Evolutionary conservation across 37 sponge, comb jelly and placozoan genomes (phyloP).

Genomic region (Theonella swinhoei): DNA sequence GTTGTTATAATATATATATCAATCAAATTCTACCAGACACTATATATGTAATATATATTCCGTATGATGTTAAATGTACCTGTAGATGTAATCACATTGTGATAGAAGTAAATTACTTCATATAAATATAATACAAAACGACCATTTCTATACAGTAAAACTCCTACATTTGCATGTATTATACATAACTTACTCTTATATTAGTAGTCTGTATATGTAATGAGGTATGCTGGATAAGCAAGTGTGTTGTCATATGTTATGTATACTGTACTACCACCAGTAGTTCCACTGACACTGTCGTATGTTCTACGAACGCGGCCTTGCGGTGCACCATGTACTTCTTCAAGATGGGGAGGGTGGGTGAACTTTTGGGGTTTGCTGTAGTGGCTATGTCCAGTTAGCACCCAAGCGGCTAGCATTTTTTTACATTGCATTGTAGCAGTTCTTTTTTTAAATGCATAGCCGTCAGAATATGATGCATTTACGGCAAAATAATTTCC

Average conservation of each 20-base stretch:
- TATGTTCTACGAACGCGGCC: conserved; percentile 29
- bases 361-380: neutral
- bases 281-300: conserved; percentile 57
- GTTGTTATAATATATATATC: too few relatives aligned
- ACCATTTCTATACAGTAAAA: too few relatives aligned
- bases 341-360: conserved; percentile 28
- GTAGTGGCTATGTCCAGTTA: conserved; percentile 42
- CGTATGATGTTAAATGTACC: too few relatives aligned
- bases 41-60: too few relatives aligned
- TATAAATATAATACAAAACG: too few relatives aligned
- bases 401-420: conserved; percentile 60
- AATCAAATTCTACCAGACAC: too few relatives aligned
- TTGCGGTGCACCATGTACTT: too few relatives aligned
- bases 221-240: conserved; percentile 72
- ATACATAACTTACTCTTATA: neutral
- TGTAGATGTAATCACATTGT: too few relatives aligned
- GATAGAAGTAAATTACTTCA: too few relatives aligned
- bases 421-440: conserved; percentile 4
- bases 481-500: conserved; percentile 77
- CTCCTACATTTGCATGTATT: neutral
- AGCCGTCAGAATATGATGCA: conserved; percentile 55
- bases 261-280: conserved; percentile 60
- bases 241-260: conserved; percentile 69
- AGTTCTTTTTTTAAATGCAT: conserved; percentile 11
- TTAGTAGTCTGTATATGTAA: conserved; percentile 37